Evolutionary conservation across 2,888 invertebrate species (phyloP).

Genomic region (Strigamia maritima): DNA sequence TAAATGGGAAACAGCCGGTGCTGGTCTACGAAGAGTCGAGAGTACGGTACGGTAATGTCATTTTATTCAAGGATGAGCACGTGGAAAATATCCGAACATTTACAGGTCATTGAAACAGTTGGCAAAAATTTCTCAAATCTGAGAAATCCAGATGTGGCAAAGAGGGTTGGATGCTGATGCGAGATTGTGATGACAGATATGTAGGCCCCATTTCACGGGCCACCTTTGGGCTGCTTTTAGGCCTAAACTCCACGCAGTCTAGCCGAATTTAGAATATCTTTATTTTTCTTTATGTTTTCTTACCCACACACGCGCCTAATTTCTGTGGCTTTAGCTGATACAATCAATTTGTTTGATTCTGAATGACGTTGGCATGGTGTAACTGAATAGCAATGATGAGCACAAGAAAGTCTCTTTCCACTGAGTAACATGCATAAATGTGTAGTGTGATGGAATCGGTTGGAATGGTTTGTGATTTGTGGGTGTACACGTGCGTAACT

Average conservation of each 20-base stretch:
- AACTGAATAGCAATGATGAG: not conserved
- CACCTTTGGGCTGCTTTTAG: not conserved
- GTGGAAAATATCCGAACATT: not conserved
- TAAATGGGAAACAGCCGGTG: slow-evolving; percentile 6
- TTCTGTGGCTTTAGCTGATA: not conserved
- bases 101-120: slow-evolving; percentile 21
- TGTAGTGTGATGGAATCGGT: not conserved
- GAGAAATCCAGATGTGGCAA: slow-evolving; percentile 20
- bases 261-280: not conserved
- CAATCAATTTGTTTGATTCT: not conserved
- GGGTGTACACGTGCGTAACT: not conserved
- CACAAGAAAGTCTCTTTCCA: not conserved
- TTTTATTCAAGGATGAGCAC: not conserved
- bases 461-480: not conserved
- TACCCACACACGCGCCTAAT: not conserved
- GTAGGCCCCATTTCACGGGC: not conserved
- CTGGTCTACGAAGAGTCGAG: not conserved
- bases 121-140: not conserved
- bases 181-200: slow-evolving; percentile 30
- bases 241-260: slow-evolving; percentile 17
- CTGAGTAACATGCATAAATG: not conserved
- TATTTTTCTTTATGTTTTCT: not conserved
- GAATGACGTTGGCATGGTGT: not conserved
- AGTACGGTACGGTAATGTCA: not conserved
- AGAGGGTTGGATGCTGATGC: not conserved